Evolutionary conservation across 1,140 invertebrate genomes (phyloP), one percentile per base, ranked within the genome.

Genomic region (Streblospio benedicti): DNA sequence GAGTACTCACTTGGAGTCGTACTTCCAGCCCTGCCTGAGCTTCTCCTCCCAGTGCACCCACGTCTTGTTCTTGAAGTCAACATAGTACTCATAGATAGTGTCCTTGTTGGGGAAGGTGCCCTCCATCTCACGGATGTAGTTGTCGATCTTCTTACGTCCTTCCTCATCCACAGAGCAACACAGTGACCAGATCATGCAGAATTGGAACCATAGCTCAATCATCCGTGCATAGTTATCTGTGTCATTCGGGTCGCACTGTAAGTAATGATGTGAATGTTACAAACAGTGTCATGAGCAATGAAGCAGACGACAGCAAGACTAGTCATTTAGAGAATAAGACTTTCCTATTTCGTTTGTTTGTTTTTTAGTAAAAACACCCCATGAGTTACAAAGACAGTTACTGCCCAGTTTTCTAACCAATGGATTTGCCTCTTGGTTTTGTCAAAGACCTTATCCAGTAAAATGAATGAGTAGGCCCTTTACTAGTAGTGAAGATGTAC

Each of bases 71-170:
- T 83, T 81, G 16, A 82, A 77, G 69, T 92, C 88, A 2, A 93
- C 86, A 72, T 82, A 89, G 77, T 93, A 92, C 72, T 92, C 89
- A 78, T 88, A 92, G 2, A 92, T 82, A 0, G 86, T 89, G 68
- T 91, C 89, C 66, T 87, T 88, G 27, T 90, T 81, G 0, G 89
- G 89, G 75, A 90, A 91, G 1, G 86, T 83, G 6, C 85, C 85
- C 71, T 92, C 89, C 69, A 87, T 83, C 77, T 91, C 88, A 57
- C 89, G 82, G 31, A 93, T 82, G 75, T 84, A 89, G 66, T 82
- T 83, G 80, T 92, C 89, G 53, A 92, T 80, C 76, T 85, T 87
- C 59, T 83, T 82, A 9, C 89, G 81, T n/a, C 89, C 84, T 1
- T 85, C 84, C 65, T 91, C 88, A 73, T 91, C 85, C 14, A 91